Base-by-base conservation (phyloP, 2,888 invertebrate genomes). In the Clepsis dumicolana region DNA sequence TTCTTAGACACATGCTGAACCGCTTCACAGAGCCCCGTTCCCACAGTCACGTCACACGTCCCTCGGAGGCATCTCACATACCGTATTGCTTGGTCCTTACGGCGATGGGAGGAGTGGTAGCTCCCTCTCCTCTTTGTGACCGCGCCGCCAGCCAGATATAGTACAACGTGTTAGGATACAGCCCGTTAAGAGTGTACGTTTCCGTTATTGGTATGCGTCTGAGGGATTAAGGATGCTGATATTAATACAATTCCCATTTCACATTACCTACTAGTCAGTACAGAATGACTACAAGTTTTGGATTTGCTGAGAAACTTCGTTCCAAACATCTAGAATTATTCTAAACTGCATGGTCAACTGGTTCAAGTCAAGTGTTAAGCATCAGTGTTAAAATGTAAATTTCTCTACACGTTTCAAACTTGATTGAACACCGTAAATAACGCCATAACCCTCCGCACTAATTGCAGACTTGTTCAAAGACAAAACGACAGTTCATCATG, bases 31-130 rank as follows among this genome's bases (percentile, higher is more conserved):
- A 29, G 76, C 74, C 74, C 71, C 71, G 76, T 7, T 35, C 24
- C 52, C 70, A 59, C 65, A 21, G 38, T 64, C 71, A 64, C 72
- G 38, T 38, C 61, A 79, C 80, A 72, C 75, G 72, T 75, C 74
- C 64, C 76, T 70, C 60, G 76, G 56, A 72, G 71, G 71, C 66
- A 50, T 62, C 74, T 69, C 75, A 89, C 98, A 97, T 97, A 99
- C 99, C 98, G 95, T 98, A 99, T 96, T 98, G 98, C 91, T 98
- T 98, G 63, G 99, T 99, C 93, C 98, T 96, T 79, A 98, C 98
- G 75, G 98, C 97, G 76, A 98, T 97, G 14, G 98, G 97, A 44
- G 98, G 98, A 16, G 99, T 99, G 65, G 98, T 98, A 35, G 98
- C 98, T 16, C 99, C 99, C 89, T 98, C 99, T 12, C 99, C 99